Evolutionary conservation across 2,797 vertebrate species (phyloP).

Genomic region (Diceros bicornis): DNA sequence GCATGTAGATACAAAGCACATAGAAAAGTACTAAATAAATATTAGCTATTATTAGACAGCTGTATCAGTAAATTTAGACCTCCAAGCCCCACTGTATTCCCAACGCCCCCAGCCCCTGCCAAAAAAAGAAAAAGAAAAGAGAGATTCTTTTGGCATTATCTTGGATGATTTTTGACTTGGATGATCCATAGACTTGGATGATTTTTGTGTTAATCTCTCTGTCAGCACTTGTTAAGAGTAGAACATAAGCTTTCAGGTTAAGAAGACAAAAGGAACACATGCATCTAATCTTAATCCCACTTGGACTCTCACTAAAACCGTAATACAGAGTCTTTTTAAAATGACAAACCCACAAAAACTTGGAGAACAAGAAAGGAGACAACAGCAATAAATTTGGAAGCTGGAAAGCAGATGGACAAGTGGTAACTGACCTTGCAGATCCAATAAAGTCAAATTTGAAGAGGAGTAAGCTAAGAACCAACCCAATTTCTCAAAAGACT

Average conservation of each 20-base stretch:
- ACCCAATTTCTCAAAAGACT: conserved; percentile 3
- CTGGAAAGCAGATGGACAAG: background rate
- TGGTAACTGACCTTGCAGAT: background rate
- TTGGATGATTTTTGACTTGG: background rate
- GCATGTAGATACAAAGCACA: conserved; percentile 13
- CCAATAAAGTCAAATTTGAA: background rate
- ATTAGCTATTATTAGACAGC: conserved; percentile 8
- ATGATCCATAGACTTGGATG: background rate
- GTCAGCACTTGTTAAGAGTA: background rate
- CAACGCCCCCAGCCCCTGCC: too few species aligned
- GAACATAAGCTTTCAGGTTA: conserved; percentile 49
- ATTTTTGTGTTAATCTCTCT: conserved; percentile 49
- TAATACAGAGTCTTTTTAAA: conserved; percentile 56
- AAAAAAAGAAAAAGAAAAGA: background rate
- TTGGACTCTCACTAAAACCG: conserved; percentile 61
- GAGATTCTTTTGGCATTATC: background rate
- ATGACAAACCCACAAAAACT: conserved; percentile 10
- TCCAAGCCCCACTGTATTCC: background rate
- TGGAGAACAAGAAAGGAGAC: background rate
- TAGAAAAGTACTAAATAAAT: conserved; percentile 11
- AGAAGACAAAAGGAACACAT: conserved; percentile 44
- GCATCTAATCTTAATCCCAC: conserved; percentile 19
- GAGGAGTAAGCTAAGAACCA: conserved; percentile 23
- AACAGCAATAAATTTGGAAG: conserved; percentile 34
- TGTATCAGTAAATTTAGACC: conserved; percentile 35